Evolutionary conservation across 2,797 vertebrate genomes (phyloP), one percentile per base, ranked within the genome.

Genomic region (Amniataba percoides): DNA sequence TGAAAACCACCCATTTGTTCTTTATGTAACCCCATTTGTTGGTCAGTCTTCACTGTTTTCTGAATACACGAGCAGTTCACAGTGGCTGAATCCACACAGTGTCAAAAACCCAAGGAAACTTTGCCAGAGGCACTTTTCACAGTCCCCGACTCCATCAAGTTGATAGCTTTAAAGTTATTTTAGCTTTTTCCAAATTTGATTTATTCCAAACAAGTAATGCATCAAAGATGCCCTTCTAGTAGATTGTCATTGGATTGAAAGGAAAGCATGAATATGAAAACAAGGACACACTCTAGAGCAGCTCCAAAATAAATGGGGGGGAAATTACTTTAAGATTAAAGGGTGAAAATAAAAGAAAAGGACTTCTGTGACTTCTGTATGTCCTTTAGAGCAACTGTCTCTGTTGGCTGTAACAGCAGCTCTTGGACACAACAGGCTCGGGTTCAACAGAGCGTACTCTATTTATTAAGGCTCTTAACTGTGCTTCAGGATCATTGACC

Each of bases 201-300:
- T 90, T 88, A 90, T 89, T 89, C 84, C 74, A 83, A 85, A 86
- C 63, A 91, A 90, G 78, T 66, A 82, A 78, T 82, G 72, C 52
- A 58, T 85, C 72, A 87, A 71, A 87, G 61, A 87, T 87, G 81
- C 71, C 85, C 82, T 87, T 80, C 72, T 68, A 55, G 73, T 73
- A 82, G 77, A 87, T 86, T 88, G 81, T 73, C 86, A 85, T 78
- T 89, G 80, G 60, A 81, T 45, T 87, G 83, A 87, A 84, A 81
- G 59, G 45, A 86, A 84, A 59, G 40, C 69, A 83, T 79, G 76
- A 88, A 90, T 84, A 88, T 80, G 52, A 88, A 81, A 86, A 86
- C 73, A 87, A 87, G 81, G 81, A 81, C 81, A 80, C 64, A 79
- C 77, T 88, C 59, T 2, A 70, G 18, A 61, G 11, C 66, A 74